These are phyloP conservation scores for Microchirus variegatus DNA, from an alignment of 2,797 vertebrate species.

Conservation along the genomic window DNA sequence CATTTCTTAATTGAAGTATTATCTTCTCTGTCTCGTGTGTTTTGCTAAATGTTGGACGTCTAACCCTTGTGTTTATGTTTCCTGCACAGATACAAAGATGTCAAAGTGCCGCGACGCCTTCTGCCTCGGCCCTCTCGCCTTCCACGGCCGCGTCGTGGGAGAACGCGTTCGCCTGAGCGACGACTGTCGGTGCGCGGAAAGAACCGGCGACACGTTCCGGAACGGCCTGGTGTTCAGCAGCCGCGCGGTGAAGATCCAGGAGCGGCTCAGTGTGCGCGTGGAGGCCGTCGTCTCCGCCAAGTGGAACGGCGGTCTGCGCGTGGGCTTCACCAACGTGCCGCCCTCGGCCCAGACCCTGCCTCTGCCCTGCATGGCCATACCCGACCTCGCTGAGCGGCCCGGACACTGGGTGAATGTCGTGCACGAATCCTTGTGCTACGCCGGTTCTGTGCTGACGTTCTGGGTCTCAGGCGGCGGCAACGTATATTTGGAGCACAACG, in stretches of 20 bases:
- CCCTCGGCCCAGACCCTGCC: conserved; percentile 69
- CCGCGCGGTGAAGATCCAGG: conserved; percentile 64
- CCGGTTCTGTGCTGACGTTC: conserved; percentile 73
- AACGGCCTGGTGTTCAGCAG: conserved; percentile 85
- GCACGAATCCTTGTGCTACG: conserved; percentile 13
- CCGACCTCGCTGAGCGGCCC: conserved; percentile 69
- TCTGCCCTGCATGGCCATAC: conserved; percentile 79
- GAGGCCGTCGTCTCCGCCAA: not conserved
- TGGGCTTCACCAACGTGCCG: conserved; percentile 84
- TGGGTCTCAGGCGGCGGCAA: conserved; percentile 76
- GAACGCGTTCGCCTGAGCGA: conserved; percentile 67
- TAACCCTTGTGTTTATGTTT: too few relatives aligned
- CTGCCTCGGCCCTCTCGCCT: conserved; percentile 78
- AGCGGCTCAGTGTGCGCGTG: conserved; percentile 77
- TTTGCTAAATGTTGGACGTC: too few relatives aligned
- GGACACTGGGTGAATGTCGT: conserved; percentile 78
- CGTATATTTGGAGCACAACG: conserved; percentile 45
- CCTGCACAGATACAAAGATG: not conserved
- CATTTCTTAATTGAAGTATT: too few relatives aligned
- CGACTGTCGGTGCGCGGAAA: conserved; percentile 38
- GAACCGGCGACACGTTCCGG: conserved; percentile 60
- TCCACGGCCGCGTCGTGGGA: conserved; percentile 76
- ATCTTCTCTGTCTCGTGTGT: too few relatives aligned
- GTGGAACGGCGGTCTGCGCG: conserved; percentile 81
- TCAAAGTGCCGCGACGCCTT: conserved; percentile 29